A percentile compares a stretch with the other conserved stretches of the same genome.
phyloP scores from a whole-genome alignment of 2,797 vertebrate species.

The Amblyopsis hoosieri region DNA sequence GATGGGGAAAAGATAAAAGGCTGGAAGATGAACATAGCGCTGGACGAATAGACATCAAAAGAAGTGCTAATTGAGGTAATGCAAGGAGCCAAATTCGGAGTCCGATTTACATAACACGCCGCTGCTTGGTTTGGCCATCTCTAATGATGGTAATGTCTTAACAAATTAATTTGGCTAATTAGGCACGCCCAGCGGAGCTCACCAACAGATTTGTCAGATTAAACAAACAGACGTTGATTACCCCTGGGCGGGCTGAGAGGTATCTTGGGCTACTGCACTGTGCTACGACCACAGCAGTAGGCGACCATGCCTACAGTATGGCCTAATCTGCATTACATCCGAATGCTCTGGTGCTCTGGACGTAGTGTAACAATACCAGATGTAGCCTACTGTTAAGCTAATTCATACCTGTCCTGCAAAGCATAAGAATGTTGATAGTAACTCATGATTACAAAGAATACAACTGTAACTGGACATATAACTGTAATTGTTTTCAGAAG shows the following conservation, averaged over 20 bases:
- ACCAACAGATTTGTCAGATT: slow-evolving; percentile 94
- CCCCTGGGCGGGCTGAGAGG: slow-evolving; percentile 73
- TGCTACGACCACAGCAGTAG: slow-evolving; percentile 2
- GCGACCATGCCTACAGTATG: background rate
- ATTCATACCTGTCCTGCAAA: slow-evolving; percentile 23
- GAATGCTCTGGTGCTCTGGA: background rate
- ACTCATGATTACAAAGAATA: slow-evolving; percentile 11
- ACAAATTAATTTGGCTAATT: slow-evolving; percentile 99
- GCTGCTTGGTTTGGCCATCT: slow-evolving; percentile 91
- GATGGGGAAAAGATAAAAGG: slow-evolving; percentile 88
- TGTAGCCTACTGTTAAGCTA: slow-evolving; percentile 13
- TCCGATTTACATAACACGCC: slow-evolving; percentile 95
- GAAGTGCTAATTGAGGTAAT: slow-evolving; percentile 97
- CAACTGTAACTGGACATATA: slow-evolving; percentile 21
- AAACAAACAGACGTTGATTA: slow-evolving; percentile 95
- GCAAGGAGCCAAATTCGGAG: slow-evolving; percentile 85
- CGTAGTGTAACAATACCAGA: background rate
- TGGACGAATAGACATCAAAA: slow-evolving; percentile 84
- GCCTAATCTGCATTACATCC: slow-evolving; percentile 1
- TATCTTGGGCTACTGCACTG: slow-evolving; percentile 40
- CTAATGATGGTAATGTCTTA: slow-evolving; percentile 97
- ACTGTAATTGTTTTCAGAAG: background rate
- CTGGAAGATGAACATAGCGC: slow-evolving; percentile 53
- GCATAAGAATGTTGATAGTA: background rate
- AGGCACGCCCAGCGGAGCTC: slow-evolving; percentile 95